Conservation (phyloP, 2,113 vertebrate genomes). For the human region DNA sequence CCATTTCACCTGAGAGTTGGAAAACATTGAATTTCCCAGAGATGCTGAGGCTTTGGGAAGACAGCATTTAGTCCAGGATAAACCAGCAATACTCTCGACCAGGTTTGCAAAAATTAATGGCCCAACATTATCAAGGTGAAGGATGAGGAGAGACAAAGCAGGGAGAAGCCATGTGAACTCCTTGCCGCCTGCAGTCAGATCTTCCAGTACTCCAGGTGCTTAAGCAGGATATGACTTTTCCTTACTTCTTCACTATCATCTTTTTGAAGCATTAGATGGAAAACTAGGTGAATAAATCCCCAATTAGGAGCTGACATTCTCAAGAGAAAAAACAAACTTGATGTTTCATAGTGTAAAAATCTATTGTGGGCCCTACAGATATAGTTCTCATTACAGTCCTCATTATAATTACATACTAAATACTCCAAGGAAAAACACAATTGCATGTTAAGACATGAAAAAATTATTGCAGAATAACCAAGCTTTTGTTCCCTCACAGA, state of each 20-base stretch:
- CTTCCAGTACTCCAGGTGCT: background rate
- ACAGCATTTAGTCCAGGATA: background rate
- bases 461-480: background rate
- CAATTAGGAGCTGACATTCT: background rate
- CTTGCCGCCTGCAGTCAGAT: too few relatives aligned
- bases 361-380: background rate
- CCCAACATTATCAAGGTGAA: too few relatives aligned
- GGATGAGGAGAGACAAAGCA: too few relatives aligned
- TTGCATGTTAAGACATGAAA: slow-evolving; percentile 21
- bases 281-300: slow-evolving; percentile 41
- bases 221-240: slow-evolving; percentile 25
- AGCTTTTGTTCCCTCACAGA: background rate
- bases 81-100: background rate
- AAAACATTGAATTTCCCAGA: background rate
- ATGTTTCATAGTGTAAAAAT: slow-evolving; percentile 67
- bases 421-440: background rate
- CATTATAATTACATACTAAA: slow-evolving; percentile 1
- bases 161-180: too few relatives aligned
- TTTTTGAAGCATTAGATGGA: slow-evolving; percentile 55
- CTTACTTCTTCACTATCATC: slow-evolving; percentile 45
- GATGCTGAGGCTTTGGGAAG: background rate
- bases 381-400: too few relatives aligned
- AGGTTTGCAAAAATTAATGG: background rate
- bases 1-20: background rate
- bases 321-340: slow-evolving; percentile 44